Conservation (phyloP, 2,113 vertebrate genomes). For the Boleophthalmus pectinirostris region DNA sequence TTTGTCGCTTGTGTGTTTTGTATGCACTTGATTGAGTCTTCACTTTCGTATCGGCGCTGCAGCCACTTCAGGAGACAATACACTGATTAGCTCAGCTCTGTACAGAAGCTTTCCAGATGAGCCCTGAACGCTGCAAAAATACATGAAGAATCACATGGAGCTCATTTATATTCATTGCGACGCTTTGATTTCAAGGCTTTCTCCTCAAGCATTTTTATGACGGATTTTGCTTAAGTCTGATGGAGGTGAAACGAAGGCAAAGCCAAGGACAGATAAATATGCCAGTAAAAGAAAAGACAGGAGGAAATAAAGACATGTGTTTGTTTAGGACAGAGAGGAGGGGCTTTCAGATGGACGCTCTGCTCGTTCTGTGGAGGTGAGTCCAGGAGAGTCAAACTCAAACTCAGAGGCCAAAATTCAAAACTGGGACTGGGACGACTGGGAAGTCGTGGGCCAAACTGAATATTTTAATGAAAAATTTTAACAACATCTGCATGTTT, state of each 20-base stretch:
- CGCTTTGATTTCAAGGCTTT: not conserved
- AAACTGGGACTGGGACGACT: too few relatives aligned
- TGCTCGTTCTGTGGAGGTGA: not conserved
- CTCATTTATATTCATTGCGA: not conserved
- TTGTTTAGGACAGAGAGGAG: not conserved
- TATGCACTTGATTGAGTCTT: slow-evolving; percentile 22
- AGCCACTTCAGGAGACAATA: slow-evolving; percentile 17
- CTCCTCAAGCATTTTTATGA: not conserved
- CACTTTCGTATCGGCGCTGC: slow-evolving; percentile 10
- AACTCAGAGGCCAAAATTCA: too few relatives aligned
- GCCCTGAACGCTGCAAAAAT: not conserved
- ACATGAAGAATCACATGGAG: not conserved
- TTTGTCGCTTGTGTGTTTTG: not conserved
- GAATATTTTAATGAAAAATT: too few relatives aligned
- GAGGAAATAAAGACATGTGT: not conserved
- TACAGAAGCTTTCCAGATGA: slow-evolving; percentile 3
- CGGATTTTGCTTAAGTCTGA: not conserved
- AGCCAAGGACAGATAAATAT: not conserved
- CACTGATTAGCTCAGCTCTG: slow-evolving; percentile 35
- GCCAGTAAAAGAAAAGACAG: not conserved
- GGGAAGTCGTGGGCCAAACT: too few relatives aligned
- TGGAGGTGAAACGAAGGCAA: not conserved
- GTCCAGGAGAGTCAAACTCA: too few relatives aligned
- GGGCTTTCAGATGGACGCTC: not conserved
- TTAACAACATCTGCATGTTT: too few relatives aligned